Evolutionary conservation across 2,888 invertebrate genomes (phyloP).

Genomic region (Tigriopus californicus): DNA sequence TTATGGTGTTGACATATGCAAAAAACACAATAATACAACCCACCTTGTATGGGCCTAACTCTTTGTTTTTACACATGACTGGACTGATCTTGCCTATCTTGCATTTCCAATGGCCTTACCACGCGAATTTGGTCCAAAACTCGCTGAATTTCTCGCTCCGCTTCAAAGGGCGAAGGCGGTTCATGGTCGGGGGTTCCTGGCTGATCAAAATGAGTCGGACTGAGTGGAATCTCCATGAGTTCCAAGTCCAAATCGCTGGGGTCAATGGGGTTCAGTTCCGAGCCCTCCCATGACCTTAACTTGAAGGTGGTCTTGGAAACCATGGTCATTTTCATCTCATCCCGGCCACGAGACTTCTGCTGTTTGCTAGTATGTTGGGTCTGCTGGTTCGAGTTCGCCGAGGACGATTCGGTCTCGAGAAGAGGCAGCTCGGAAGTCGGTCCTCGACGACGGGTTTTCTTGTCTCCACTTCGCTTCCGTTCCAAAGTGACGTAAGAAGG

Average conservation of each 20-base stretch:
- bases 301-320: slow-evolving; percentile 16
- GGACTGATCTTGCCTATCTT: too few relatives aligned
- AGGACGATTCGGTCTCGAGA: not conserved
- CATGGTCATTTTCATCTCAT: slow-evolving; percentile 3
- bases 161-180: slow-evolving; percentile 72
- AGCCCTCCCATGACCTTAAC: not conserved
- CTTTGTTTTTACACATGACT: too few relatives aligned
- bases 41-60: too few relatives aligned
- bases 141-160: slow-evolving; percentile 70
- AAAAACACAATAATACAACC: too few relatives aligned
- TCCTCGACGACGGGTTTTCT: not conserved
- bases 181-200: slow-evolving; percentile 88
- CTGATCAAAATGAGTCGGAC: slow-evolving; percentile 73
- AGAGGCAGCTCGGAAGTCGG: not conserved
- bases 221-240: slow-evolving; percentile 39
- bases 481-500: slow-evolving; percentile 11
- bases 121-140: not conserved
- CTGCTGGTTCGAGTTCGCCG: too few relatives aligned
- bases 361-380: not conserved
- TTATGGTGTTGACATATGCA: too few relatives aligned
- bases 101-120: not conserved
- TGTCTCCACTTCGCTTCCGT: not conserved
- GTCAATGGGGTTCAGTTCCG: not conserved
- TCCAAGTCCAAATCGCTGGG: not conserved
- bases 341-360: not conserved